Evolutionary conservation across 2,888 invertebrate genomes (phyloP).

Genomic region (Amphimallon solstitiale): DNA sequence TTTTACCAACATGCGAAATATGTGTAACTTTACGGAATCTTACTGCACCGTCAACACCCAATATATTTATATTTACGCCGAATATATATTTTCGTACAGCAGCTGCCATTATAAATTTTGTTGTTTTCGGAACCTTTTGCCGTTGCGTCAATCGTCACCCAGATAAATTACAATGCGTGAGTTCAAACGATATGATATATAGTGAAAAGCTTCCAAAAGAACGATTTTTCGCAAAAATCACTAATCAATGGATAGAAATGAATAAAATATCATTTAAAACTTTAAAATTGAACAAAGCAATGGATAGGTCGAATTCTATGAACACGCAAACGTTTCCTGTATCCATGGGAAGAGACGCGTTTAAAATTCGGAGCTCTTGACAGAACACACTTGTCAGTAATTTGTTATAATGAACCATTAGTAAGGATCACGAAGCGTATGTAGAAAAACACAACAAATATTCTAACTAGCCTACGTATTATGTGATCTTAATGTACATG

Average conservation of each 20-base stretch:
- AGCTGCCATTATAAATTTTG: slow-evolving; percentile 34
- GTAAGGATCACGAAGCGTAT: slow-evolving; percentile 1
- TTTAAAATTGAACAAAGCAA: too few relatives aligned
- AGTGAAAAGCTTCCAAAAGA: not conserved
- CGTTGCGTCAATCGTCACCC: slow-evolving; percentile 29
- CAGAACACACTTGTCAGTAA: slow-evolving; percentile 10
- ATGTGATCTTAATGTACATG: slow-evolving; percentile 5
- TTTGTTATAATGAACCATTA: slow-evolving; percentile 16
- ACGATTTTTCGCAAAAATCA: not conserved
- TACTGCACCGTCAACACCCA: not conserved
- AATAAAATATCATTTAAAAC: too few relatives aligned
- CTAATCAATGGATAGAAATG: not conserved
- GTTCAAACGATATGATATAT: not conserved
- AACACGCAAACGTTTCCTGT: not conserved
- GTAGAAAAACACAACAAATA: slow-evolving; percentile 7
- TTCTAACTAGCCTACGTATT: not conserved
- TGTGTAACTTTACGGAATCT: too few relatives aligned
- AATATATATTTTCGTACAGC: slow-evolving; percentile 23
- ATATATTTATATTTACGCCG: slow-evolving; percentile 9
- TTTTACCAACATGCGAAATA: too few relatives aligned
- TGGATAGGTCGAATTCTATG: not conserved
- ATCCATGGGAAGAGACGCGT: not conserved
- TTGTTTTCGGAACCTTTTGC: slow-evolving; percentile 22
- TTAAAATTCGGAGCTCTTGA: not conserved
- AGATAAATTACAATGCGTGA: slow-evolving; percentile 26